phyloP scores from a whole-genome alignment of 2,797 vertebrate genomes.

The Melanogrammus aeglefinus region DNA sequence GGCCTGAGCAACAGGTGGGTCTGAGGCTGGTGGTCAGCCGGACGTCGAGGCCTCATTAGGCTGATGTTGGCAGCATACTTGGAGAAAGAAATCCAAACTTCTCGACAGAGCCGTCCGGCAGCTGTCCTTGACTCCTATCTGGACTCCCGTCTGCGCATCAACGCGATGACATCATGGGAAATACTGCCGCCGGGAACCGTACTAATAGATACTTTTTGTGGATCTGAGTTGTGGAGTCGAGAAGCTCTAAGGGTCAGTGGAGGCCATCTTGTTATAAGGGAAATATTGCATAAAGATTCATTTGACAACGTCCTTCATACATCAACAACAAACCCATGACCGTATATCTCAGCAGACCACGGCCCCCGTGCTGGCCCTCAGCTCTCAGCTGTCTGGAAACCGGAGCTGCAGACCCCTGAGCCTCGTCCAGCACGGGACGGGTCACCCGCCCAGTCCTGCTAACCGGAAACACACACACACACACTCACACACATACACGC shows the following conservation, averaged over 20 bases:
- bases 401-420: slow-evolving; percentile 38
- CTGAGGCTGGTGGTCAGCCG: slow-evolving; percentile 39
- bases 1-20: slow-evolving; percentile 70
- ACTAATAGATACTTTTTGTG: not conserved
- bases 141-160: slow-evolving; percentile 11
- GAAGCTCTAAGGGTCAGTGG: not conserved
- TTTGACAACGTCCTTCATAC: not conserved
- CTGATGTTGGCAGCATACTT: slow-evolving; percentile 20
- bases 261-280: too few relatives aligned
- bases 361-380: slow-evolving; percentile 47
- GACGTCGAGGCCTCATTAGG: slow-evolving; percentile 39
- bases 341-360: slow-evolving; percentile 1
- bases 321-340: not conserved
- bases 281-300: not conserved
- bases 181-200: not conserved
- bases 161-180: not conserved
- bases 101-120: slow-evolving; percentile 49
- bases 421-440: slow-evolving; percentile 27
- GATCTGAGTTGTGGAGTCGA: too few relatives aligned
- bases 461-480: slow-evolving; percentile 64
- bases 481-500: not conserved
- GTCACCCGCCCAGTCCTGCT: slow-evolving; percentile 53
- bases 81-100: slow-evolving; percentile 49
- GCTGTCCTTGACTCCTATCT: slow-evolving; percentile 54
- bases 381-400: slow-evolving; percentile 77